Base-by-base conservation (phyloP, 2,888 invertebrate genomes). In the Adela reaumurella region DNA sequence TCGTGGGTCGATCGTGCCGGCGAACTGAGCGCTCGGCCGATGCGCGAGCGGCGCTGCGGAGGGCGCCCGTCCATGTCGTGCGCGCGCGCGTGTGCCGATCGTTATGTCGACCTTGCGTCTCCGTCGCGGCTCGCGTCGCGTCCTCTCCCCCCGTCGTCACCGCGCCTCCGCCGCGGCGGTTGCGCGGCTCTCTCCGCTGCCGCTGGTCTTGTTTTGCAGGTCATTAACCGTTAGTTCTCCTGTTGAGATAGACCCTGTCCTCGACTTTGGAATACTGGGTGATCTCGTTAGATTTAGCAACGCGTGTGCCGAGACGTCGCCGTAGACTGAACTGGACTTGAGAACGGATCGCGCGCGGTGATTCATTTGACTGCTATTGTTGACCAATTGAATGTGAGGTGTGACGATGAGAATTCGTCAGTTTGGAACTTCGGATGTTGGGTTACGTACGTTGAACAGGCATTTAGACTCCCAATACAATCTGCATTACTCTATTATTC, bases 21-120 rank as follows among this genome's bases (percentile, higher is more conserved):
- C 17, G 63, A 60, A 59, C 60, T 62, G 58, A 62, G 63, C 48
- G 63, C 62, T 42, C 71, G 65, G 46, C 67, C 57, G 56, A 62
- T 59, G 42, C 67, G 65, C 52, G 64, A 67, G 45, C 65, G 46
- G 68, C 68, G 55, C 35, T 35, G 68, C 57, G 56, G 62, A 59
- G 42, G 67, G 65, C 52, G 64, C 68, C 68, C 68, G 55, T 65
- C 65, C 67, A 64, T 65, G 62, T 62, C 63, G 57, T 57, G 50
- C 62, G 60, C 47, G 56, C 55, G 46, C 51, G 43, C 58, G 54
- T 48, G 59, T 54, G 50, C 59, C 58, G 57, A 61, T 8, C 4
- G 35, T 14, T 8, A 14, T 8, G 35, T 14, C 35, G 35, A 35
- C 35, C 35, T 35, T 35, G 35, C 35, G 35, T 14, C 35, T 35